Evolutionary conservation across 2,113 vertebrate species (phyloP).

Genomic region (Mesembrinibis cayennensis): DNA sequence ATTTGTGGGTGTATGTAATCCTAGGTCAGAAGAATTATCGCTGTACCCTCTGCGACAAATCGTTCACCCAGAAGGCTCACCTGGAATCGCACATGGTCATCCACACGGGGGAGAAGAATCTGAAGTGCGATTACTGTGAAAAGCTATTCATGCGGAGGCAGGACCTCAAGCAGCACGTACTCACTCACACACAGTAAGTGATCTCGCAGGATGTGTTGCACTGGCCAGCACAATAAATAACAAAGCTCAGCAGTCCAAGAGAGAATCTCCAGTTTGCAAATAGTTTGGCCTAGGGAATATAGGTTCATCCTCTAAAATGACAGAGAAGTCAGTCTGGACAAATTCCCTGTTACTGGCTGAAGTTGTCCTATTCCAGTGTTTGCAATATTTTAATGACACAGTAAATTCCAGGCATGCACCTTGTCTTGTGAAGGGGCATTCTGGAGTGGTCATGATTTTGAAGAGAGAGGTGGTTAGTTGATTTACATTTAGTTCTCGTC

Average conservation of each 20-base stretch:
- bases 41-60: slow-evolving; percentile 91
- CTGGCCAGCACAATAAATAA: not conserved
- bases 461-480: not conserved
- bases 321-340: not conserved
- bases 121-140: slow-evolving; percentile 96
- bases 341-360: not conserved
- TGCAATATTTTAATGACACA: not conserved
- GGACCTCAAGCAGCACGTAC: slow-evolving; percentile 94
- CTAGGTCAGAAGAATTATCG: slow-evolving; percentile 96
- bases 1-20: not conserved
- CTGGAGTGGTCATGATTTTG: not conserved
- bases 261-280: not conserved
- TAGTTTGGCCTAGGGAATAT: not conserved
- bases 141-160: slow-evolving; percentile 93
- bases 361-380: not conserved
- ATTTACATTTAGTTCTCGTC: not conserved
- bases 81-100: slow-evolving; percentile 96
- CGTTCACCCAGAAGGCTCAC: slow-evolving; percentile 96
- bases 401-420: not conserved
- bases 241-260: not conserved
- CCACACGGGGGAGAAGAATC: slow-evolving; percentile 92
- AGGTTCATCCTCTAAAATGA: not conserved
- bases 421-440: not conserved
- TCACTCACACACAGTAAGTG: slow-evolving; percentile 93
- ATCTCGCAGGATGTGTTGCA: not conserved